A percentile compares a stretch with the other conserved stretches of the same genome.
phyloP scores from a whole-genome alignment of 2,113 vertebrate genomes.

The Tachuris rubrigastra region DNA sequence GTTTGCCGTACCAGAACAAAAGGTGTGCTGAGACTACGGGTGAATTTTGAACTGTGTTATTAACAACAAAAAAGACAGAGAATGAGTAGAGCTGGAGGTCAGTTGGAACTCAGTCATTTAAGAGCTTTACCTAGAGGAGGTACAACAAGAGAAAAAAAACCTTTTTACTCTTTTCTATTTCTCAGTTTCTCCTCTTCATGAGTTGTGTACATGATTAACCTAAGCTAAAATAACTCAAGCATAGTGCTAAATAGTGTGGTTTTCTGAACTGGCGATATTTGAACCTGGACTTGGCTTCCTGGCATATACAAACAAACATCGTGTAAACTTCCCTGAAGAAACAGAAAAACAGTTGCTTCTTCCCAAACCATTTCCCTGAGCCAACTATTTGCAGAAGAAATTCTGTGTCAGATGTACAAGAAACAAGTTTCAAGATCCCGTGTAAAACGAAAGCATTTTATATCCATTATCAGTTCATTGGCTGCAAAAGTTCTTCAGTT shows the following conservation, averaged over 20 bases:
- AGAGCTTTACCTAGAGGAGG: background rate
- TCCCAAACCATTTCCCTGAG: background rate
- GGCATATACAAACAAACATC: background rate
- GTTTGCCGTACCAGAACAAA: fast-evolving
- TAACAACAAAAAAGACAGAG: background rate
- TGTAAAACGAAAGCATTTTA: background rate
- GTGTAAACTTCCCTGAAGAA: background rate
- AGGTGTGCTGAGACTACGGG: background rate
- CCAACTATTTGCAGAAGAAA: background rate
- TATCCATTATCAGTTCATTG: background rate
- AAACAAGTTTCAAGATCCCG: background rate
- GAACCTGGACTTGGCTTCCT: background rate
- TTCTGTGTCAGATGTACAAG: background rate
- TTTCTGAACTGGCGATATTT: background rate
- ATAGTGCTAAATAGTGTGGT: background rate
- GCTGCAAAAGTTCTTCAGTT: background rate
- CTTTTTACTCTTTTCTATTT: background rate
- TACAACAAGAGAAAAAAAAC: background rate
- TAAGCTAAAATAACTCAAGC: background rate
- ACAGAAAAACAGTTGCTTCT: background rate
- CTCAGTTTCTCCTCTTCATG: background rate
- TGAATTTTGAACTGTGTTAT: background rate
- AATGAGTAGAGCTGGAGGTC: background rate
- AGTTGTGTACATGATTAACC: background rate
- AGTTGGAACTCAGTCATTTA: background rate